phyloP scores from a whole-genome alignment of 2,797 vertebrate species.

The Anolis apletophallus region DNA sequence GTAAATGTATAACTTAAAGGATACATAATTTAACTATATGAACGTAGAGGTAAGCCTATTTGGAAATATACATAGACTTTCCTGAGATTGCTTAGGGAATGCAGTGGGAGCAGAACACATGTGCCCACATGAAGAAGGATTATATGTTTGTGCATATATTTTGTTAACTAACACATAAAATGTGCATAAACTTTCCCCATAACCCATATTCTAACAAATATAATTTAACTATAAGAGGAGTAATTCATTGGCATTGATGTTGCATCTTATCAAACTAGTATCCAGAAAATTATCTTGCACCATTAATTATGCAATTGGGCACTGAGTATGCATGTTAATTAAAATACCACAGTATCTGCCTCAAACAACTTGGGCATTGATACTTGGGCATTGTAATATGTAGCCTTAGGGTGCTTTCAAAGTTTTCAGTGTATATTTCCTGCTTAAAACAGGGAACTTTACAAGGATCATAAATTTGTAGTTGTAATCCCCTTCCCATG shows the following conservation, averaged over 20 bases:
- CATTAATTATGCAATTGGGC: conserved; percentile 58
- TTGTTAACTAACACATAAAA: not conserved
- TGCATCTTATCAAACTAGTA: conserved; percentile 80
- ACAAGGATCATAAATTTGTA: not conserved
- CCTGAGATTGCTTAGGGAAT: not conserved
- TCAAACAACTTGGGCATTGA: not conserved
- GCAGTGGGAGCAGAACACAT: not conserved
- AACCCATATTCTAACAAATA: conserved; percentile 52
- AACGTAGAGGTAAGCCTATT: not conserved
- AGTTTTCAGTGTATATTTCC: not conserved
- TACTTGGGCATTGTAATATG: not conserved
- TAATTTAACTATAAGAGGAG: conserved; percentile 76
- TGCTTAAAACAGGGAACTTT: not conserved
- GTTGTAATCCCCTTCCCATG: not conserved
- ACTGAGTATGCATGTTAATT: conserved; percentile 10
- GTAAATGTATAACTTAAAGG: not conserved
- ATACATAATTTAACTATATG: not conserved
- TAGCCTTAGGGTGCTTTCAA: not conserved
- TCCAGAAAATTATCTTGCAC: conserved; percentile 80
- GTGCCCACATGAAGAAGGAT: not conserved
- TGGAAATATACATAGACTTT: conserved; percentile 1
- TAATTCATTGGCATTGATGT: conserved; percentile 73
- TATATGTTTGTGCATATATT: not conserved
- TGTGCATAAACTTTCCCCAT: conserved; percentile 74
- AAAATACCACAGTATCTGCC: not conserved